phyloP scores from a whole-genome alignment of 2,888 invertebrate genomes.

The Autographa pulchrina region DNA sequence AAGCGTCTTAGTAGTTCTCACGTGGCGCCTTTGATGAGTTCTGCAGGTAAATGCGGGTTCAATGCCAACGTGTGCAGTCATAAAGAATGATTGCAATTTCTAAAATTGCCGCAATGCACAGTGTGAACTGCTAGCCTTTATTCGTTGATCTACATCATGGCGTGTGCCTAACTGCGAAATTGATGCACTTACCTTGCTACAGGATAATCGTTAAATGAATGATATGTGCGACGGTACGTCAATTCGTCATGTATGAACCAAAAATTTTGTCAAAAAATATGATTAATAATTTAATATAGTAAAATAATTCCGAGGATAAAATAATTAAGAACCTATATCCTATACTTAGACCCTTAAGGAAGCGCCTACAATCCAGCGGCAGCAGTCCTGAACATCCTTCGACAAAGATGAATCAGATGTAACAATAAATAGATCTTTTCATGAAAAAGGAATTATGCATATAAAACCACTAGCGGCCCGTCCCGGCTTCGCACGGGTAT shows the following conservation, averaged over 20 bases:
- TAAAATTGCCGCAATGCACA: constrained; percentile 44
- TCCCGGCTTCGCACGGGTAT: no score
- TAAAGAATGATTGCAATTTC: constrained; percentile 33
- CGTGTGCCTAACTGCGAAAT: constrained; percentile 48
- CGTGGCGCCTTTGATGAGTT: neutral
- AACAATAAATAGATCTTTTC: no score
- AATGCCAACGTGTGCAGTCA: constrained; percentile 3
- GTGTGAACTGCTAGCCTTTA: constrained; percentile 26
- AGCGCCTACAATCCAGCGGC: no score
- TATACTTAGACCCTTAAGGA: no score
- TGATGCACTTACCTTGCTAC: constrained; percentile 51
- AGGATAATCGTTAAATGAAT: constrained; percentile 40
- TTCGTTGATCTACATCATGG: constrained; percentile 33
- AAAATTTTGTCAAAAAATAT: neutral
- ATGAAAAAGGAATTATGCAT: no score
- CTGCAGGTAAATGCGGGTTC: constrained; percentile 1
- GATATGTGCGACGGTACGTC: constrained; percentile 36
- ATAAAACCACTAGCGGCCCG: no score
- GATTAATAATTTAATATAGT: no score
- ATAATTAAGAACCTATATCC: no score
- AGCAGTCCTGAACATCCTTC: no score
- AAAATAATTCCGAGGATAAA: no score
- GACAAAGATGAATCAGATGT: no score
- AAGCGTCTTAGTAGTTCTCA: neutral
- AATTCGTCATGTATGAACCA: constrained; percentile 25